Evolutionary conservation across 1,140 invertebrate genomes (phyloP), one percentile per base, ranked within the genome.

Genomic region (Megalopta genalis): DNA sequence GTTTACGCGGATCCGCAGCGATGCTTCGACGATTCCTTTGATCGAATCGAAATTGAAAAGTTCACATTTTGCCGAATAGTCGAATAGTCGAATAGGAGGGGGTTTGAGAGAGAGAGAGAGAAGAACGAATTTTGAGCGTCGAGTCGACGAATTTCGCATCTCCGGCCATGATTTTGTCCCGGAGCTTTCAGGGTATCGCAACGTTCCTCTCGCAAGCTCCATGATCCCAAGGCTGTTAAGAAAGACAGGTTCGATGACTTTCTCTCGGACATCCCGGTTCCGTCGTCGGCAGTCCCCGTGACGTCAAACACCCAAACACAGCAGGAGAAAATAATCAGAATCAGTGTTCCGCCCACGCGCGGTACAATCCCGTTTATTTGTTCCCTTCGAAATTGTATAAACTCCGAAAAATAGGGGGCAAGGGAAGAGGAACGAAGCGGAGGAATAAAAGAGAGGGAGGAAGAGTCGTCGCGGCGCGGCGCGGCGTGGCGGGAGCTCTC

Each of bases 371-470:
- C 74, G 78, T 42, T 52, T 52, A 3, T 52, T 52, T 6, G 2
- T 16, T 52, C 49, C 16, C 18, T 46, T 14, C 59, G 79, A 84
- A 83, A 86, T 87, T 79, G 80, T 67, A 79, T 83, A 52, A 63
- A n/a, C 42, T 49, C 52, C 5, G 59, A 67, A 52, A 46, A 80
- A 67, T 10, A 14, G 32, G 37, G 7, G n/a, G 16, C n/a, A 14
- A 10, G 66, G 32, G 18, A 10, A 52, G 21, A 52, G 3, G 60
- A 27, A 49, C 25, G 39, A 27, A 32, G 46, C 37, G 46, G 27
- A 64, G 23, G 80, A 52, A 66, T n/a, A 46, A 69, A 57, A n/a
- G 14, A 63, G 37, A 57, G 42, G 27, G 39, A 72, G 70, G 60
- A 64, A 46, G 42, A 52, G 32, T 23, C n/a, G 42, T 23, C 23